Evolutionary conservation across 2,113 vertebrate species (phyloP), one percentile per base, ranked within the genome.

Genomic region (Tamias sibiricus): DNA sequence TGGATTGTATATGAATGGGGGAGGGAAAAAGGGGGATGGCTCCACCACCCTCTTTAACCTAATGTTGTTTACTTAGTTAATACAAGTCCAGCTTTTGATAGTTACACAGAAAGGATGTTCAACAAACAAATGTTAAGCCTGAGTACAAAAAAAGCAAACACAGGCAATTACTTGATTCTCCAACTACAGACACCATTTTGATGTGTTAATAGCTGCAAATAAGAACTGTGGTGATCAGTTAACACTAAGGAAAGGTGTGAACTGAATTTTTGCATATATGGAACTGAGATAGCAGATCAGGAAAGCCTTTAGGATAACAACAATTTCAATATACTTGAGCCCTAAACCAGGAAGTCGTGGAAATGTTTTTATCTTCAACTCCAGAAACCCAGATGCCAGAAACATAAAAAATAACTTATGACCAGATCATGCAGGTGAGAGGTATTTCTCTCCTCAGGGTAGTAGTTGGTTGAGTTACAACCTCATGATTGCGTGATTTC

Each of bases 151-250:
- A 49, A 77, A 62, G n/a, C n/a, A 76, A 95, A 87, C 49, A 75
- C 8, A 86, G 19, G 17, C 71, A 62, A 49, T 68, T 59, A 69
- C 40, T 62, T 72, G 49, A 47, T 47, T 87, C 66, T 82, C 64
- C 24, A 85, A 88, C 44, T 24, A 40, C 37, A 68, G n/a, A 96
- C 42, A 90, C 26, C 26, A 81, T 81, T 90, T 83, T 54, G 42
- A 81, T 84, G 66, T 91, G 87, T 52, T 84, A 85, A 95, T 69
- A 95, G 28, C 76, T 83, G 13, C 44, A 64, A 42, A 62, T 77
- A 79, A 93, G 47, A 69, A 66, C 35, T 30, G 6, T 4, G 24
- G 28, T 90, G 79, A 88, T 85, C 32, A 32, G 47, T 44, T 86
- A 71, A 71, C 42, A 30, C 14, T 8, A 69, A 42, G n/a, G 32